Conservation (phyloP, 2,888 invertebrate species). For the Molanna angustata region DNA sequence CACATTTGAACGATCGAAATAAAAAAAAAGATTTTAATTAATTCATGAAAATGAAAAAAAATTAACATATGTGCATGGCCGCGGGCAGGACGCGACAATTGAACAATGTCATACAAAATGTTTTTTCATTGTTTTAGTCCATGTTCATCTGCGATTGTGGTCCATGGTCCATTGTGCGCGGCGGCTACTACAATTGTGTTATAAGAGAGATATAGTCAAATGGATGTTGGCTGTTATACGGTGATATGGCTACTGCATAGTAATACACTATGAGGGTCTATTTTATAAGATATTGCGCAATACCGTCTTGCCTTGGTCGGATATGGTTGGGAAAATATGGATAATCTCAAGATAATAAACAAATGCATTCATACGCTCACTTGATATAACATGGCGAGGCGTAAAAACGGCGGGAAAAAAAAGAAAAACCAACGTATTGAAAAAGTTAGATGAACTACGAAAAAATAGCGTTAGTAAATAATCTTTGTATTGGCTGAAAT, state of each 20-base stretch:
- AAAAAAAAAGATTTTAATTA: not conserved
- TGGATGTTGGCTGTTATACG: not conserved
- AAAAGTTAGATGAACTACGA: no score
- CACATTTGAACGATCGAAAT: not conserved
- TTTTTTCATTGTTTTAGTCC: not conserved
- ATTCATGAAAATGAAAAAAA: not conserved
- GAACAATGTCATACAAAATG: not conserved
- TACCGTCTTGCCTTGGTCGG: no score
- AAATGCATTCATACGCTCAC: no score
- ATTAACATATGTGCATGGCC: not conserved
- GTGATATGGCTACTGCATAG: not conserved
- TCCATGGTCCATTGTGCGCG: not conserved
- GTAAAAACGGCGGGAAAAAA: no score
- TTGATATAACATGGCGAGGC: no score
- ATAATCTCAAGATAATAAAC: no score
- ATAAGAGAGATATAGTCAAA: not conserved
- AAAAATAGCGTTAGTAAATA: no score
- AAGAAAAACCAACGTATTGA: no score
- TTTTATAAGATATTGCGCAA: not conserved
- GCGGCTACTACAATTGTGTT: not conserved
- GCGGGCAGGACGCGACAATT: not conserved
- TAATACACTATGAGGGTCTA: not conserved
- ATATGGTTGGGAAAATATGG: no score
- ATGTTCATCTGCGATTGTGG: not conserved
- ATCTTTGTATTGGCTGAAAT: no score